Percentiles rank a stretch among this genome's conserved stretches.
Conservation (phyloP, 2,888 invertebrate species). For the Standfussiana lucernea region DNA sequence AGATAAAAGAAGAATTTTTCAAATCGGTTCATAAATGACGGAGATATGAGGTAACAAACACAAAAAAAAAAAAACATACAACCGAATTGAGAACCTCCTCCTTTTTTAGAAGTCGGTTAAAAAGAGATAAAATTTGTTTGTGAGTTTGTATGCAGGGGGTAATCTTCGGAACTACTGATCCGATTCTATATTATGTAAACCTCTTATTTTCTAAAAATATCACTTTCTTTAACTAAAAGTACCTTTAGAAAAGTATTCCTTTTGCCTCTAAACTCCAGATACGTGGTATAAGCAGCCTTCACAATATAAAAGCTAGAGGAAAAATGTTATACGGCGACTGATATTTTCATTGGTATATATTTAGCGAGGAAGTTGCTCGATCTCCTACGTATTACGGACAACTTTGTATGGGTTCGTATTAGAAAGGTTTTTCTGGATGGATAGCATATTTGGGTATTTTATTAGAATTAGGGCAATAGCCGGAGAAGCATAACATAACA, state of each 20-base stretch:
- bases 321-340: constrained; percentile 29
- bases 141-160: too few relatives aligned
- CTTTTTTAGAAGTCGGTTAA: too few relatives aligned
- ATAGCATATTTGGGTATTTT: neutral
- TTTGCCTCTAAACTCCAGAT: constrained; percentile 12
- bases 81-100: too few relatives aligned
- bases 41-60: too few relatives aligned
- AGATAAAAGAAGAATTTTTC: too few relatives aligned
- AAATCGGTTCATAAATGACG: too few relatives aligned
- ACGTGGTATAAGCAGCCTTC: constrained; percentile 30
- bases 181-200: neutral
- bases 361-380: constrained; percentile 24
- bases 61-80: too few relatives aligned
- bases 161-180: too few relatives aligned
- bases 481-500: too few relatives aligned
- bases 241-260: constrained; percentile 7
- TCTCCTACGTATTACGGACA: neutral
- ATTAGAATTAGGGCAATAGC: neutral
- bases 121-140: too few relatives aligned
- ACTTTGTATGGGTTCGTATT: constrained; percentile 11
- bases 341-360: constrained; percentile 35
- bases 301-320: constrained; percentile 23
- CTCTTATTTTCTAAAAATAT: neutral
- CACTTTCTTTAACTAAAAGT: constrained; percentile 3
- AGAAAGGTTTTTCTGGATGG: neutral